phyloP scores from a whole-genome alignment of 2,888 invertebrate species.

The Rhynchonema sp. region DNA sequence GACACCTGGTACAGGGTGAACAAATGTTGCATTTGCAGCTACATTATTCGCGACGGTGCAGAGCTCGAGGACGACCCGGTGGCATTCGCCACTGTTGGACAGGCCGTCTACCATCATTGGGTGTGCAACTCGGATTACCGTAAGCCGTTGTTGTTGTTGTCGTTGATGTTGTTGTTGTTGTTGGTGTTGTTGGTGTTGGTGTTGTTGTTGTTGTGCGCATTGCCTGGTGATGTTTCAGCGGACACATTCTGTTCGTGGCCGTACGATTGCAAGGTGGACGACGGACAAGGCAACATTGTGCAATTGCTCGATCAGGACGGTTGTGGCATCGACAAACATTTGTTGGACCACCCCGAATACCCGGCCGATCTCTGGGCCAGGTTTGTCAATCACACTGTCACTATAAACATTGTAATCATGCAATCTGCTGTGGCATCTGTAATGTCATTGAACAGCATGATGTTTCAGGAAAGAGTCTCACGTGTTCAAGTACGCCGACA shows the following conservation, averaged over 20 bases:
- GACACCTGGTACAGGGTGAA: no score
- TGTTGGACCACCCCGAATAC: conserved; percentile 4
- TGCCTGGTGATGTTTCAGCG: not conserved
- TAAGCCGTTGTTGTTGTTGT: no score
- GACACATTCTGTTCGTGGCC: conserved; percentile 1
- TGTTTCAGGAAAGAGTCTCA: conserved; percentile 1
- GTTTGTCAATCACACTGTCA: no score
- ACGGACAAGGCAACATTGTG: not conserved
- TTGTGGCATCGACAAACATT: conserved; percentile 2
- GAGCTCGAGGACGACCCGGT: not conserved
- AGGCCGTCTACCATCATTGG: conserved; percentile 5
- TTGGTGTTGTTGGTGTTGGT: no score
- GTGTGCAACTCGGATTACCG: conserved; percentile 3
- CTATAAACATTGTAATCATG: no score
- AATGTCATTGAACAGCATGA: no score
- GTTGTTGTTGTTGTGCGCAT: no score
- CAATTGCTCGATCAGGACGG: conserved; percentile 1
- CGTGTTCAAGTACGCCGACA: conserved; percentile 7
- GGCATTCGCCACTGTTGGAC: not conserved
- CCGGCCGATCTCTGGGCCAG: not conserved
- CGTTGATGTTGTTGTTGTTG: no score
- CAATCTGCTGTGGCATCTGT: no score
- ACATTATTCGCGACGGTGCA: not conserved
- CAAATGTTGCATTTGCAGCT: no score
- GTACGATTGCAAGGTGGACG: not conserved